Conservation (phyloP, 2,797 vertebrate genomes). For the Picus viridis region DNA sequence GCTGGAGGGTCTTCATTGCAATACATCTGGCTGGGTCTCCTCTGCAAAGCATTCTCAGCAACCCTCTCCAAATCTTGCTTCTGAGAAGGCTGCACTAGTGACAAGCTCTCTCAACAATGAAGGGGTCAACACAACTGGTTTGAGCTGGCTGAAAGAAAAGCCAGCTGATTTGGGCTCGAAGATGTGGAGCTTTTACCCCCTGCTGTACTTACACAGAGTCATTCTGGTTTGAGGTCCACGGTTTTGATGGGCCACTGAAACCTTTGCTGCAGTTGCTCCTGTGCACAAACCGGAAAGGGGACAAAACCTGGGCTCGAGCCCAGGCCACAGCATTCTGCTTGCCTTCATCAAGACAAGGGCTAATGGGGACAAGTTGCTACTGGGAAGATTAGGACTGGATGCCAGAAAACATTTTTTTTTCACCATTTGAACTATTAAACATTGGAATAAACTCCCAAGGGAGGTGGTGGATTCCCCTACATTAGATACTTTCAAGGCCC, state of each 20-base stretch:
- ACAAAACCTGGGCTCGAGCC: neutral
- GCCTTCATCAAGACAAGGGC: neutral
- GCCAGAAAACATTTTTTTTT: no score
- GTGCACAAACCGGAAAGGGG: neutral
- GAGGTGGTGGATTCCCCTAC: no score
- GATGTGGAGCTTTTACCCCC: neutral
- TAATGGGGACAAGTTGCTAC: no score
- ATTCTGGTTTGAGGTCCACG: neutral
- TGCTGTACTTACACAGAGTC: neutral
- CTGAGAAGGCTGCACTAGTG: fast-evolving
- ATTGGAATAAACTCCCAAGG: no score
- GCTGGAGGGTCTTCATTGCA: neutral
- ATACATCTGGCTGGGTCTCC: neutral
- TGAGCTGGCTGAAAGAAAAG: neutral
- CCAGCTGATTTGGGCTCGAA: neutral
- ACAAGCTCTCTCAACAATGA: neutral
- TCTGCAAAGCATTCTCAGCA: neutral
- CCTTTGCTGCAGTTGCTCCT: neutral
- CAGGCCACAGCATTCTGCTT: neutral
- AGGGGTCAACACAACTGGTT: neutral
- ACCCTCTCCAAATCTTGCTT: neutral
- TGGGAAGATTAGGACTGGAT: no score
- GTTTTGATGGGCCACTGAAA: neutral
- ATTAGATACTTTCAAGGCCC: no score
- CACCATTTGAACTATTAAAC: no score